Percentiles rank a stretch among this genome's conserved stretches.
These are phyloP conservation scores for Harpalus rubripes DNA, from an alignment of 2,888 invertebrate species.

Conservation along the genomic window DNA sequence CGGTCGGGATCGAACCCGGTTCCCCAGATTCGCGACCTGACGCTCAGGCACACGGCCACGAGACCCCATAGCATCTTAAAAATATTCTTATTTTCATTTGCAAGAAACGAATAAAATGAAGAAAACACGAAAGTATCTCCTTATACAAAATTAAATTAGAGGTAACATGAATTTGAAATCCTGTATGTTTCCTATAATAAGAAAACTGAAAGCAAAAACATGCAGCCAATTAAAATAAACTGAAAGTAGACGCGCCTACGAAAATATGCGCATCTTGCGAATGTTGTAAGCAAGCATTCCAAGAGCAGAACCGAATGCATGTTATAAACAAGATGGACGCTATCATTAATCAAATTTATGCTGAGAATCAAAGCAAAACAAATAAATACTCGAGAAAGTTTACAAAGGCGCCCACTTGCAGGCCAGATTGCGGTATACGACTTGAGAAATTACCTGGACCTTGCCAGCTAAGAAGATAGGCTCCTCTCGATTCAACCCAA, in stretches of 20 bases:
- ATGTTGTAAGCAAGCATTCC: constrained; percentile 58
- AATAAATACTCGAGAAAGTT: constrained; percentile 43
- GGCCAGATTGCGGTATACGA: constrained; percentile 21
- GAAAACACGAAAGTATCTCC: background rate
- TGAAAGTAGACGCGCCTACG: constrained; percentile 18
- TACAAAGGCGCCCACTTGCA: constrained; percentile 49
- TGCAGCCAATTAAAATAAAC: constrained; percentile 62
- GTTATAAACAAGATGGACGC: constrained; percentile 54
- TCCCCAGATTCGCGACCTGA: too few relatives aligned
- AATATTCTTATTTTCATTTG: background rate
- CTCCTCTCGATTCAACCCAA: background rate
- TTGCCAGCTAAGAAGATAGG: background rate
- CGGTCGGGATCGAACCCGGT: too few relatives aligned
- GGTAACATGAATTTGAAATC: constrained; percentile 20
- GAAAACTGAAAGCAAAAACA: constrained; percentile 44
- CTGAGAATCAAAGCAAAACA: constrained; percentile 54
- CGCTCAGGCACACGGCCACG: too few relatives aligned
- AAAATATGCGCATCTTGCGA: constrained; percentile 45
- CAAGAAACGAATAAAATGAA: background rate
- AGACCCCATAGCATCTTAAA: too few relatives aligned
- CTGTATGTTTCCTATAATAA: constrained; percentile 32
- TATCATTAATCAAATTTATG: constrained; percentile 56
- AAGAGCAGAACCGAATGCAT: constrained; percentile 48
- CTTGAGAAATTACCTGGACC: constrained; percentile 42
- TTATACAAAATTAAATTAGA: constrained; percentile 19